Base-by-base conservation (phyloP, 2,113 vertebrate genomes). In the Hoplias malabaricus region DNA sequence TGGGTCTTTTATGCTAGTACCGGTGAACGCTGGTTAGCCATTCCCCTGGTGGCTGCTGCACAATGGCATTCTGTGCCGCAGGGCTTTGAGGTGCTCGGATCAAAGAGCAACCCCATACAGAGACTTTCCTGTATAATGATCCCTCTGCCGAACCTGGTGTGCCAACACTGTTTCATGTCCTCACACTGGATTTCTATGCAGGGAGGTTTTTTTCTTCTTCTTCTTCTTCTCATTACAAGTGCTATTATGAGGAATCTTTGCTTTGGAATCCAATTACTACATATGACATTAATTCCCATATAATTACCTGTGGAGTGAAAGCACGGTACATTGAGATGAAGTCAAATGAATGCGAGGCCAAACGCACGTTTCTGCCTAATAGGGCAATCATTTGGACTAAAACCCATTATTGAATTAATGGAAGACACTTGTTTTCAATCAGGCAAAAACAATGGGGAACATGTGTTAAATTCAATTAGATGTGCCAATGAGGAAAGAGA, bases 381-480 rank as follows among this genome's bases (percentile, higher is more conserved):
- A 89, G 88, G 83, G 83, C 89, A 85, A 90, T 90, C 70, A 90
- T 88, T 91, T 88, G 84, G 84, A 88, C 86, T 87, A 84, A 90
- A 90, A 77, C 68, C 79, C 80, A 86, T 89, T 86, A 89, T 83
- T 90, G 82, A 86, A 89, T 72, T 77, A 86, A 88, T 84, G 84
- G 84, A 69, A 50, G 50, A 19, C 46, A 74, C 76, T 88, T 84
- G 84, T 88, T 86, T 84, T 82, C 77, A 80, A 78, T 82, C 65
- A 81, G 80, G 67, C 73, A 80, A 80, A 83, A 88, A 81, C 83
- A 88, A 85, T 57, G 82, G 83, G 77, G 77, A 40, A 70, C 77
- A 83, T 83, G 34, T 74, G 79, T 78, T 83, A 88, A 85, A 89
- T 87, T 85, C 67, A 80, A 88, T 88, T 85, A 89, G 83, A 69